Evolutionary conservation across 2,797 vertebrate genomes (phyloP).

Genomic region (Varecia variegata): DNA sequence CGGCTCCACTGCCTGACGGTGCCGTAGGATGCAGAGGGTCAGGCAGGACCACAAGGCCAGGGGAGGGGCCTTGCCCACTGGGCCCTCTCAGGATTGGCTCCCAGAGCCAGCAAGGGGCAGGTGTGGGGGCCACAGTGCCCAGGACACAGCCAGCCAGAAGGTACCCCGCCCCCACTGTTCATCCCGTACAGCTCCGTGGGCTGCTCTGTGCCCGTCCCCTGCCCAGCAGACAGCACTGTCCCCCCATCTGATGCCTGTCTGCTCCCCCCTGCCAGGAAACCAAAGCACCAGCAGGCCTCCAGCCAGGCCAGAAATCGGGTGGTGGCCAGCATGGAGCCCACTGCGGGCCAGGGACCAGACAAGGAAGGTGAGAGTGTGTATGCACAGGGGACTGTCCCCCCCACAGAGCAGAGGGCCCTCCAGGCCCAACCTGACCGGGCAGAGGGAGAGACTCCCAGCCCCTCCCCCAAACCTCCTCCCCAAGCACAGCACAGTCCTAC

Average conservation of each 20-base stretch:
- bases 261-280: neutral
- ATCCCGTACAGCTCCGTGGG: accelerated
- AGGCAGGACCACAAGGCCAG: neutral
- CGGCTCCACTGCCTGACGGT: constrained; percentile 4
- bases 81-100: neutral
- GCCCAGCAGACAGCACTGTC: neutral
- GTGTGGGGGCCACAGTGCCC: neutral
- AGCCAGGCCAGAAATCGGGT: neutral
- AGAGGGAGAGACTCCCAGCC: neutral
- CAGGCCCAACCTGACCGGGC: neutral
- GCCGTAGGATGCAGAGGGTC: constrained; percentile 10
- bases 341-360: neutral
- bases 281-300: neutral
- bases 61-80: neutral
- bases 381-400: neutral
- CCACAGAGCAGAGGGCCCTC: neutral
- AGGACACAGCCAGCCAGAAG: neutral
- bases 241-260: neutral
- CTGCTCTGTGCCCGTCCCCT: neutral
- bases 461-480: neutral
- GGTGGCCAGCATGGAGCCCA: neutral
- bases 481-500: neutral
- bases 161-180: neutral
- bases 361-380: neutral
- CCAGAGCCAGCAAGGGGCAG: constrained; percentile 29